A percentile compares a stretch with the other conserved stretches of the same genome.
Evolutionary conservation across 37 sponge, comb jelly and placozoan species (phyloP).

Genomic region (Dysidea cf. avara): DNA sequence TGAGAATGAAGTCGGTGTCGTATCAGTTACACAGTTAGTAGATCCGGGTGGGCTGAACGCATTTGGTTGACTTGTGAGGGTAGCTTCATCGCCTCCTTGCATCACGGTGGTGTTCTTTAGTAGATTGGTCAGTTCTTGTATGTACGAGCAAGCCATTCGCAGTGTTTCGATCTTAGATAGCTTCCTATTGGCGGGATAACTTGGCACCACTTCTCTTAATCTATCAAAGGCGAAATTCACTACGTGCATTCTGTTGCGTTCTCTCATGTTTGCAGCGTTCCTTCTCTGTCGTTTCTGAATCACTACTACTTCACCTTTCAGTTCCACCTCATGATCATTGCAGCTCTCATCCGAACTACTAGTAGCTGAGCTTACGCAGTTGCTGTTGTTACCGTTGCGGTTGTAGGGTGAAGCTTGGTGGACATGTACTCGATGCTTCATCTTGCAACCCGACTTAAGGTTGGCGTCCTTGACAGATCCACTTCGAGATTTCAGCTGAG

Average conservation of each 20-base stretch:
- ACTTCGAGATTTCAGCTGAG: too few relatives aligned
- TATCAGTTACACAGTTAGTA: too few relatives aligned
- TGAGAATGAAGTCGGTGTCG: too few relatives aligned
- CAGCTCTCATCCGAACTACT: conserved; percentile 43
- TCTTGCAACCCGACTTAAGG: not conserved
- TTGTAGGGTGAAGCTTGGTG: conserved; percentile 34
- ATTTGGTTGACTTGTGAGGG: too few relatives aligned
- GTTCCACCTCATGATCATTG: not conserved
- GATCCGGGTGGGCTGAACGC: too few relatives aligned
- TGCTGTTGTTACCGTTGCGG: conserved; percentile 21
- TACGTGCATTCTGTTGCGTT: conserved; percentile 88
- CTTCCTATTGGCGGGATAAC: conserved; percentile 87
- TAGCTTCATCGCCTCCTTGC: too few relatives aligned
- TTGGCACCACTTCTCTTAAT: conserved; percentile 82
- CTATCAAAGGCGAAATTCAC: conserved; percentile 90
- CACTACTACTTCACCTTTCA: not conserved
- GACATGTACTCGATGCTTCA: not conserved
- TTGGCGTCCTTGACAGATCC: too few relatives aligned
- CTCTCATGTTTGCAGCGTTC: conserved; percentile 78
- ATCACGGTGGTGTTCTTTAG: conserved; percentile 41
- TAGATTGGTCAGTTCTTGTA: conserved; percentile 65
- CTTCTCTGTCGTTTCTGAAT: conserved; percentile 36
- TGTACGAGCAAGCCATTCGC: conserved; percentile 80
- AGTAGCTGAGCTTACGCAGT: conserved; percentile 15
- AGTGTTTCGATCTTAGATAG: conserved; percentile 95